Evolutionary conservation across 2,797 vertebrate genomes (phyloP).

Genomic region (Paguma larvata): DNA sequence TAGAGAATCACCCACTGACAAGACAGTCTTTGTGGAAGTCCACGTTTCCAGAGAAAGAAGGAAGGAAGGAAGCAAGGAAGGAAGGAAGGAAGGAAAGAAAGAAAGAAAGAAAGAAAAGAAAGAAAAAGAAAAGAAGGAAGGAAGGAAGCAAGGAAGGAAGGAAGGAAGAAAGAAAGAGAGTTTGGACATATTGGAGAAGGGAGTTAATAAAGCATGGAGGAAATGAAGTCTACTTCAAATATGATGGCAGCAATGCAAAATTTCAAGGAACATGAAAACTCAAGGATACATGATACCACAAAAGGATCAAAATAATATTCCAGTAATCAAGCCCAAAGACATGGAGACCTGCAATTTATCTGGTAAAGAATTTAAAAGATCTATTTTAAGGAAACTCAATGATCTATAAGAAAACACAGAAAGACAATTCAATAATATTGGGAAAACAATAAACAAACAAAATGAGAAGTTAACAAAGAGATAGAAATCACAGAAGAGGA

Average conservation of each 20-base stretch:
- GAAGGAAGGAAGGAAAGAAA: too few species aligned
- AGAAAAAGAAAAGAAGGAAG: not conserved
- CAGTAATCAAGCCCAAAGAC: not conserved
- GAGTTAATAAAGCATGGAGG: not conserved
- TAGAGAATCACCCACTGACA: not conserved
- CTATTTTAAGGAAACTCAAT: not conserved
- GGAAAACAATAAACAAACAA: not conserved
- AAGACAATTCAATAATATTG: not conserved
- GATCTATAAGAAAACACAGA: not conserved
- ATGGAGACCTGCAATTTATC: not conserved
- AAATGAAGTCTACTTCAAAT: not conserved
- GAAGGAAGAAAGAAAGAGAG: not conserved
- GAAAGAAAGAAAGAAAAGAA: not conserved
- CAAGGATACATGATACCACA: not conserved
- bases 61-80: not conserved
- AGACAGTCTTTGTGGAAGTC: not conserved
- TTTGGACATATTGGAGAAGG: not conserved
- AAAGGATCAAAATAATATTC: not conserved
- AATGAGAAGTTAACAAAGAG: not conserved
- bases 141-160: rapidly evolving
- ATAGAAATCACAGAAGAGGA: not conserved
- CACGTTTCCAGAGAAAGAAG: not conserved
- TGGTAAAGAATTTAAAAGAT: not conserved
- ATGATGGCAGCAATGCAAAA: not conserved
- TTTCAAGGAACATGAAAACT: not conserved